These are phyloP conservation scores for Sebastes nivosus DNA, from an alignment of 2,797 vertebrate species.

Conservation along the genomic window DNA sequence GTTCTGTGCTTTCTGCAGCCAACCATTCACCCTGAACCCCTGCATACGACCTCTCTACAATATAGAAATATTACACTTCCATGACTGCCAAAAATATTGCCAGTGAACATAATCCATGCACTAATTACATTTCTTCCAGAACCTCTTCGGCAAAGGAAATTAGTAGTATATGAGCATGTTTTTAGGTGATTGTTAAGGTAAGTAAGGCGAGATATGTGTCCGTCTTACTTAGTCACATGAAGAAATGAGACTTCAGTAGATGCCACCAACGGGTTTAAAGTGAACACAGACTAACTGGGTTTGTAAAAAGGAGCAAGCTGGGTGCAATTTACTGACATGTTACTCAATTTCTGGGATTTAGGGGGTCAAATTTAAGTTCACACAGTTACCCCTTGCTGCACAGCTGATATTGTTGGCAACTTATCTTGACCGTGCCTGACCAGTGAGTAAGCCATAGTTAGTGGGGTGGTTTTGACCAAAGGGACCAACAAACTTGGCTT, in stretches of 20 bases:
- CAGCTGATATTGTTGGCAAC: slow-evolving; percentile 40
- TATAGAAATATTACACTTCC: neutral
- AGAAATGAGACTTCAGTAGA: neutral
- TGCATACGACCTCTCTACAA: neutral
- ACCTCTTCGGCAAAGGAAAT: neutral
- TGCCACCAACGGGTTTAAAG: neutral
- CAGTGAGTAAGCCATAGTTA: slow-evolving; percentile 13
- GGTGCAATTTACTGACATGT: slow-evolving; percentile 34
- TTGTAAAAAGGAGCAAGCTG: slow-evolving; percentile 23
- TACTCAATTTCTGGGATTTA: slow-evolving; percentile 20
- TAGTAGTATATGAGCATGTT: neutral
- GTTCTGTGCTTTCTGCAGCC: neutral
- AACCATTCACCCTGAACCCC: neutral
- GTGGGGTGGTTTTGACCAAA: slow-evolving; percentile 44
- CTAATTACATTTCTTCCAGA: neutral
- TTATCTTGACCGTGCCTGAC: slow-evolving; percentile 17
- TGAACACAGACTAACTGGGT: neutral
- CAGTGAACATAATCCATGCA: slow-evolving; percentile 1
- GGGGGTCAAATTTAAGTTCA: slow-evolving; percentile 29
- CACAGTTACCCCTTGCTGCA: neutral
- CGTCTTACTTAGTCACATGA: neutral
- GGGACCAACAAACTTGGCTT: slow-evolving; percentile 54
- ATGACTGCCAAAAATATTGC: neutral
- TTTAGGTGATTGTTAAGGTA: neutral
- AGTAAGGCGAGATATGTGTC: neutral